Conservation (phyloP, 2,888 invertebrate species). For the Cenopis cana region DNA sequence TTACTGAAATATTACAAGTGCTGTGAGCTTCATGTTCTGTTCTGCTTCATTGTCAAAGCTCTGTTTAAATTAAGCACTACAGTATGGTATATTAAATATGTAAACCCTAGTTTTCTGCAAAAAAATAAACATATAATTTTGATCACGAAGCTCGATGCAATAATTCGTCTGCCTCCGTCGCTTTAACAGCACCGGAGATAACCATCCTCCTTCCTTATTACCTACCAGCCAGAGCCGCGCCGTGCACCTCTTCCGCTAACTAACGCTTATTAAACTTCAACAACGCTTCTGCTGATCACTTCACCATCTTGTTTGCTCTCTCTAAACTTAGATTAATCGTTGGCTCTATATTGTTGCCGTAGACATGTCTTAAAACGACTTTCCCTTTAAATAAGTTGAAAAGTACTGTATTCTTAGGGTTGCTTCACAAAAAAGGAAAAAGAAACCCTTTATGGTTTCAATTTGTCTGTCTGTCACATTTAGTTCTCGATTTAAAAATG, state of each 20-base stretch:
- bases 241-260: slow-evolving; percentile 73
- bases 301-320: slow-evolving; percentile 82
- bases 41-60: too few species aligned
- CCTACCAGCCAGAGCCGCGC: slow-evolving; percentile 52
- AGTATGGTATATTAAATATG: too few species aligned
- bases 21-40: too few species aligned
- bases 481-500: too few species aligned
- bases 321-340: slow-evolving; percentile 84
- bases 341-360: slow-evolving; percentile 63
- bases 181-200: slow-evolving; percentile 75
- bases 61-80: too few species aligned
- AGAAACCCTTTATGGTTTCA: too few species aligned
- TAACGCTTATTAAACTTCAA: slow-evolving; percentile 84
- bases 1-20: too few species aligned
- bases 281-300: slow-evolving; percentile 83
- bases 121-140: neutral
- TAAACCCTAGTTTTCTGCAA: neutral
- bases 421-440: too few species aligned
- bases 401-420: too few species aligned
- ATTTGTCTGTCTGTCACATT: too few species aligned
- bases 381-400: neutral
- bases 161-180: slow-evolving; percentile 66
- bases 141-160: slow-evolving; percentile 38
- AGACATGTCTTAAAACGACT: neutral
- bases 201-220: slow-evolving; percentile 71